phyloP scores from a whole-genome alignment of 2,888 invertebrate species.

The Scaptomyza parva region DNA sequence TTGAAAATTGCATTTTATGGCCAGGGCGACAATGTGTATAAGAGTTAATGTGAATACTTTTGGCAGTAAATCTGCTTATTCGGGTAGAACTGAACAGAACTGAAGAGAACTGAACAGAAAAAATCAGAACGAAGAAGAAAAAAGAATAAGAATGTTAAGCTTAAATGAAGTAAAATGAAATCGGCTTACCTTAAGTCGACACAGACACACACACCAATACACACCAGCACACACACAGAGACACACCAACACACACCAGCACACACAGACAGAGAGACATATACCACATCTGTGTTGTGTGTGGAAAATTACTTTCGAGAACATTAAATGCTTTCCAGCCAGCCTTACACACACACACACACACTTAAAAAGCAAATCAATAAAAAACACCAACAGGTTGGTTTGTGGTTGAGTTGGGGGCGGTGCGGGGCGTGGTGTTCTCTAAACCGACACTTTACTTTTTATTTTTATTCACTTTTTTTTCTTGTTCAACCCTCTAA shows the following conservation, averaged over 20 bases:
- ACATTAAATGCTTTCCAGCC: conserved; percentile 49
- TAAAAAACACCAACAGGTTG: conserved; percentile 59
- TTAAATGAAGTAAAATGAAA: conserved; percentile 67
- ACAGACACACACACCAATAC: conserved; percentile 18
- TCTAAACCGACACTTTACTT: conserved; percentile 30
- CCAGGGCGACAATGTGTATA: conserved; percentile 13
- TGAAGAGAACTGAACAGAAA: too few relatives aligned
- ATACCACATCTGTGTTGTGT: conserved; percentile 2
- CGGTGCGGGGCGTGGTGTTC: neutral
- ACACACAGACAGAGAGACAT: neutral
- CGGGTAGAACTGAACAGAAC: neutral
- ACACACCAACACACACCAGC: conserved; percentile 12
- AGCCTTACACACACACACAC: conserved; percentile 3
- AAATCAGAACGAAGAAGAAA: neutral
- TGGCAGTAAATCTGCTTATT: conserved; percentile 39
- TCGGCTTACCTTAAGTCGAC: conserved; percentile 63
- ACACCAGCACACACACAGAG: neutral
- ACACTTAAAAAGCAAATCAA: conserved; percentile 41
- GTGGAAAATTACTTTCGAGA: conserved; percentile 50
- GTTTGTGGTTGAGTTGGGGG: neutral
- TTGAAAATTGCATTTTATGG: conserved; percentile 45
- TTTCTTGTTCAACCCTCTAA: conserved; percentile 12
- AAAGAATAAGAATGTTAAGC: conserved; percentile 31
- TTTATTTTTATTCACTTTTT: conserved; percentile 6
- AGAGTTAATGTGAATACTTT: conserved; percentile 35